A percentile compares a stretch with the other conserved stretches of the same genome.
Evolutionary conservation across 2,113 vertebrate species (phyloP).

Genomic region (Arothron firmamentum): DNA sequence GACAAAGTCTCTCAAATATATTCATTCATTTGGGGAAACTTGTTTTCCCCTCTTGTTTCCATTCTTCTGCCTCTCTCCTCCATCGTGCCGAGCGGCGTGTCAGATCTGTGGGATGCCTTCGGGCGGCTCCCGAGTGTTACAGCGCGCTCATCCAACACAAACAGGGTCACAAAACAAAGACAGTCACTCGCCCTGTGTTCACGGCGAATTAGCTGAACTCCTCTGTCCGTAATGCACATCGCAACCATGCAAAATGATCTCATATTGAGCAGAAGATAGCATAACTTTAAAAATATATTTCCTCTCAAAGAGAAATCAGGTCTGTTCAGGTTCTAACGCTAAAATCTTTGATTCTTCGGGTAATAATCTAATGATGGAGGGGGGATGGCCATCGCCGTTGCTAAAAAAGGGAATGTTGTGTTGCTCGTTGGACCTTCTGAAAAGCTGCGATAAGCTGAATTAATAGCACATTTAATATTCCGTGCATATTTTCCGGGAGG

Average conservation of each 20-base stretch:
- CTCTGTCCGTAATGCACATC: constrained; percentile 27
- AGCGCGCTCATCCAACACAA: constrained; percentile 73
- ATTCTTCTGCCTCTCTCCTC: constrained; percentile 44
- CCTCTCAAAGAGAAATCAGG: too few species aligned
- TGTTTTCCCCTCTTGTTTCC: constrained; percentile 3
- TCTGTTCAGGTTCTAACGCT: too few species aligned
- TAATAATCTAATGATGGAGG: constrained; percentile 7
- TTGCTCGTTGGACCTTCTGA: constrained; percentile 31
- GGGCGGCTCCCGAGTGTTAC: constrained; percentile 69
- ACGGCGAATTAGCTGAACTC: constrained; percentile 69
- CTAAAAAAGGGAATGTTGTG: constrained; percentile 27
- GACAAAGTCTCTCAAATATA: constrained; percentile 65
- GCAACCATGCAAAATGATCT: constrained; percentile 49
- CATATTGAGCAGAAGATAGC: constrained; percentile 10
- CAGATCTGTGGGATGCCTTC: constrained; percentile 77
- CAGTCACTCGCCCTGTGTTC: constrained; percentile 64
- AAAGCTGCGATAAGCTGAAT: constrained; percentile 61
- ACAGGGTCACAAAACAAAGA: constrained; percentile 75
- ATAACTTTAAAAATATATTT: too few species aligned
- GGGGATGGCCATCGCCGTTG: neutral
- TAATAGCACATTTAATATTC: constrained; percentile 69
- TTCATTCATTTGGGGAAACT: constrained; percentile 68
- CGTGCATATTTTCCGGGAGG: constrained; percentile 57
- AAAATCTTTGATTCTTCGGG: neutral
- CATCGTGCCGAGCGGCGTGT: constrained; percentile 61